A percentile compares a stretch with the other conserved stretches of the same genome.
Conservation (phyloP, 2,888 invertebrate genomes). For the Dasypolia templi region DNA sequence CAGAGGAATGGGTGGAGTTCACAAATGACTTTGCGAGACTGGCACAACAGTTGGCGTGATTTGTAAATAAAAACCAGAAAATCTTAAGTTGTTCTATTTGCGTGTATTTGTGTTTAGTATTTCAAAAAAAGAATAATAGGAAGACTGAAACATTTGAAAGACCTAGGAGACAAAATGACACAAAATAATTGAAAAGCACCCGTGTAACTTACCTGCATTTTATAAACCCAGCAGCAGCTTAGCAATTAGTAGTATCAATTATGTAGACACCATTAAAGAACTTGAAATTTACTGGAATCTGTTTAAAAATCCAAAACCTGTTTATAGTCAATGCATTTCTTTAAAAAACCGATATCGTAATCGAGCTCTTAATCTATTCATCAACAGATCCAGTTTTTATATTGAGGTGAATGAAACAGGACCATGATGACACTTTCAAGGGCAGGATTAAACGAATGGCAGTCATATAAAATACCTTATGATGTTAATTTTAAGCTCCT, state of each 20-base stretch:
- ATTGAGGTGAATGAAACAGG: slow-evolving; percentile 55
- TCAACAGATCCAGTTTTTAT: slow-evolving; percentile 54
- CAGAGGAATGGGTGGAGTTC: slow-evolving; percentile 67
- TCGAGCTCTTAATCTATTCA: slow-evolving; percentile 52
- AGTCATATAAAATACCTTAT: slow-evolving; percentile 46
- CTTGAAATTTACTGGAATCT: slow-evolving; percentile 10
- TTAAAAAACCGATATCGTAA: slow-evolving; percentile 26
- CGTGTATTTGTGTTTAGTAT: background rate
- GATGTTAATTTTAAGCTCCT: slow-evolving; percentile 52
- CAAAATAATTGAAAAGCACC: background rate
- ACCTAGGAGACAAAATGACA: background rate
- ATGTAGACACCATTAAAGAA: background rate
- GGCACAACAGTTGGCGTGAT: slow-evolving; percentile 64
- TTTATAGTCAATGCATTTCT: slow-evolving; percentile 11
- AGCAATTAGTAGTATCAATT: background rate
- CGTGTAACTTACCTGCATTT: background rate
- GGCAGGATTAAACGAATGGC: slow-evolving; percentile 64
- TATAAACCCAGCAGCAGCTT: background rate
- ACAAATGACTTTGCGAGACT: slow-evolving; percentile 71
- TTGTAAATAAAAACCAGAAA: slow-evolving; percentile 62
- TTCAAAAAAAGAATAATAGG: slow-evolving; percentile 12
- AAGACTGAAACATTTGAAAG: background rate
- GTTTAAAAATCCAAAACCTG: slow-evolving; percentile 3
- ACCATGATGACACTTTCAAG: slow-evolving; percentile 62
- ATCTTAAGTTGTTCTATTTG: slow-evolving; percentile 25